These are phyloP conservation scores for Crotalus tigris DNA, from an alignment of 2,113 vertebrate species.

Conservation along the genomic window DNA sequence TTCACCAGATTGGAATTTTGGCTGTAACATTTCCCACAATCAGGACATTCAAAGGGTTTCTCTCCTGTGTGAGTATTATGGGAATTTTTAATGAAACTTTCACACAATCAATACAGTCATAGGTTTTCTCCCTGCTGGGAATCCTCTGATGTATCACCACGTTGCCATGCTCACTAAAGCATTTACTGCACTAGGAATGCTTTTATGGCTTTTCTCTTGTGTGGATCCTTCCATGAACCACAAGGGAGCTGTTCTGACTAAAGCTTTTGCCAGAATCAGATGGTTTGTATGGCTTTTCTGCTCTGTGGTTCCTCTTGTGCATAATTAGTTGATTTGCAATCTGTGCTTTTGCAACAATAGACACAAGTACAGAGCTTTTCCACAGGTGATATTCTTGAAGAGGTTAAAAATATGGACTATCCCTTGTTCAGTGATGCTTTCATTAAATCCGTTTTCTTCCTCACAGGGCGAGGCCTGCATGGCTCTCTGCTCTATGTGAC, in stretches of 20 bases:
- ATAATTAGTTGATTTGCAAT: neutral
- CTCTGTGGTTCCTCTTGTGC: neutral
- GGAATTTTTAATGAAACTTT: neutral
- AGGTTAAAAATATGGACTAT: neutral
- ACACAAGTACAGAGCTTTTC: no score
- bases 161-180: neutral
- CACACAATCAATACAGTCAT: neutral
- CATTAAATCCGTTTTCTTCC: neutral
- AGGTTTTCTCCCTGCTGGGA: neutral
- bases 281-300: no score
- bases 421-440: neutral
- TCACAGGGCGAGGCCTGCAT: neutral
- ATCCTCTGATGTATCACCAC: neutral
- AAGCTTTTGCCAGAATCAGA: no score
- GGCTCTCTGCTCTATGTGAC: neutral
- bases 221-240: neutral
- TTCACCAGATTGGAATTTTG: no score
- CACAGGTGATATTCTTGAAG: neutral
- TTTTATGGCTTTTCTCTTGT: neutral
- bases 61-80: neutral
- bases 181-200: neutral
- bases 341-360: neutral
- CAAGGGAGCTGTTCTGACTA: no score
- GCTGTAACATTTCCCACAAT: no score
- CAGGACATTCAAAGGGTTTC: neutral